Conservation (phyloP, 2,888 invertebrate species). For the Escarpia spicata region DNA sequence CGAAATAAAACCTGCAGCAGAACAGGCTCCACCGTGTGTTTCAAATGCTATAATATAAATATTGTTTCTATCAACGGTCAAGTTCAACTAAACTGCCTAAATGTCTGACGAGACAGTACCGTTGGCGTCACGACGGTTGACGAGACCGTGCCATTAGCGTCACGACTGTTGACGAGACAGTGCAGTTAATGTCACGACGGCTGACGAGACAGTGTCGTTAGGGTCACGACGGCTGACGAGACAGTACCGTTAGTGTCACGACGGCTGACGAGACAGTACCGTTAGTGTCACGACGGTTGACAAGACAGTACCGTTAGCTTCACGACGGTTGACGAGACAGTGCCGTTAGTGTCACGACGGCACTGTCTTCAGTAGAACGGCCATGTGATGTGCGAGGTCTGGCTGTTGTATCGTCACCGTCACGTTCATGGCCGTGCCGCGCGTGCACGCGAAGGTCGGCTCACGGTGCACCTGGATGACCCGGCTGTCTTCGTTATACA, state of each 20-base stretch:
- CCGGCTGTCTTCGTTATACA: slow-evolving; percentile 59
- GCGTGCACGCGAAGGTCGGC: slow-evolving; percentile 49
- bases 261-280: not conserved
- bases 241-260: not conserved
- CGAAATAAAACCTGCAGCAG: not conserved
- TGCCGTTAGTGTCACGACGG: slow-evolving; percentile 39
- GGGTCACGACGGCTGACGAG: too few relatives aligned
- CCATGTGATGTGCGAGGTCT: slow-evolving; percentile 55
- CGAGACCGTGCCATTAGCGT: too few relatives aligned
- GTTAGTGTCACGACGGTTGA: too few relatives aligned
- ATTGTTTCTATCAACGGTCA: not conserved
- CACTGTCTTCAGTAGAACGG: slow-evolving; percentile 60
- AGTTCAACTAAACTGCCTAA: not conserved
- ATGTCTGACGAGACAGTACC: not conserved
- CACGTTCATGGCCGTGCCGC: slow-evolving; percentile 55
- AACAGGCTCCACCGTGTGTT: not conserved
- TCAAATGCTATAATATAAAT: not conserved
- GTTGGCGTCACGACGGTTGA: not conserved
- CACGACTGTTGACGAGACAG: not conserved
- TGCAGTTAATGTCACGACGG: too few relatives aligned
- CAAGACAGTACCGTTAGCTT: too few relatives aligned
- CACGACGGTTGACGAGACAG: not conserved
- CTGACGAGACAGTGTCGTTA: too few relatives aligned
- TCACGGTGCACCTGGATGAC: slow-evolving; percentile 62
- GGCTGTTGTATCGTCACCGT: slow-evolving; percentile 50